Percentiles rank a stretch among this genome's conserved stretches.
These are phyloP conservation scores for Enteromius radiatus DNA, from an alignment of 2,797 vertebrate species.

Conservation along the genomic window DNA sequence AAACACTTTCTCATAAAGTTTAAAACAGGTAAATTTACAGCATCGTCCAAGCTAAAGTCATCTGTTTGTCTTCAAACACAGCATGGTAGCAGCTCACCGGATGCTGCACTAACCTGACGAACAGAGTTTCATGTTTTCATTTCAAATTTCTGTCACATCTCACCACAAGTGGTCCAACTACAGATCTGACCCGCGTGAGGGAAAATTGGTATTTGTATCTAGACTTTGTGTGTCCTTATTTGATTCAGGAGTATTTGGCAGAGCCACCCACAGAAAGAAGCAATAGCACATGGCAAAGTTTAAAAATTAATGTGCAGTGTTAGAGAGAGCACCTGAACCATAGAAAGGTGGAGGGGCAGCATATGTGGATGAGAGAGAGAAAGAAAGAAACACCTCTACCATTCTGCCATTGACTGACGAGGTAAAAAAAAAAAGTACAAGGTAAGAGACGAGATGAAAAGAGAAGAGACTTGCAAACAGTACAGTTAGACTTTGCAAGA, in stretches of 20 bases:
- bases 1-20: neutral
- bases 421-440: neutral
- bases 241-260: constrained; percentile 65
- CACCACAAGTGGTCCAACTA: neutral
- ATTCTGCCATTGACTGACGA: constrained; percentile 50
- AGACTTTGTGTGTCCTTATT: constrained; percentile 52
- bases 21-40: neutral
- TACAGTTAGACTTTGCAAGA: neutral
- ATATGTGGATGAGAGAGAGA: constrained; percentile 15
- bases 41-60: neutral
- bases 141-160: neutral
- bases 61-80: neutral
- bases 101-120: neutral
- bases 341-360: constrained; percentile 30
- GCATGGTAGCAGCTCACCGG: neutral
- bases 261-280: constrained; percentile 66
- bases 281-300: constrained; percentile 70
- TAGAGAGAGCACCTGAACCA: constrained; percentile 51
- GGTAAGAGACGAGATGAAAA: neutral
- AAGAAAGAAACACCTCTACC: constrained; percentile 19
- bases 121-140: neutral
- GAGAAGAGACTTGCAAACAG: neutral
- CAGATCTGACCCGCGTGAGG: neutral
- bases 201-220: neutral
- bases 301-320: constrained; percentile 71